A percentile compares a stretch with the other conserved stretches of the same genome.
These are phyloP conservation scores for Oxytorus armatus DNA, from an alignment of 2,888 invertebrate species.

Conservation along the genomic window DNA sequence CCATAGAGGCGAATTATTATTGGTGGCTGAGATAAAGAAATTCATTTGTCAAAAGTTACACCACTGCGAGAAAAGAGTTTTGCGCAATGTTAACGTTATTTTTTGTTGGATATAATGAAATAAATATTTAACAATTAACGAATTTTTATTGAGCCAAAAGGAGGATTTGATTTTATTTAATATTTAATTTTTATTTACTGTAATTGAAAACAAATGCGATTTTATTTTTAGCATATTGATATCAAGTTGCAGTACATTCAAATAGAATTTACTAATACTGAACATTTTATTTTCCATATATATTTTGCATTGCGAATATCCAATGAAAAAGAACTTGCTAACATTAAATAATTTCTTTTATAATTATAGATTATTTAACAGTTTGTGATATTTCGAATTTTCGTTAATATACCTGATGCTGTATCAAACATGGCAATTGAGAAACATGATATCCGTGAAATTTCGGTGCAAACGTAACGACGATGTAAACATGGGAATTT, in stretches of 20 bases:
- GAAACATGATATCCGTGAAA: slow-evolving; percentile 78
- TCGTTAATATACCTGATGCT: slow-evolving; percentile 79
- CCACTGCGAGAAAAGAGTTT: background rate
- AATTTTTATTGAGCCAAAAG: too few species aligned
- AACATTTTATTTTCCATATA: too few species aligned
- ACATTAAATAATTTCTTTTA: background rate
- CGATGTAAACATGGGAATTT: slow-evolving; percentile 76
- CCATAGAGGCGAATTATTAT: slow-evolving; percentile 79
- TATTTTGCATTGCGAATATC: background rate
- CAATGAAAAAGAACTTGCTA: background rate
- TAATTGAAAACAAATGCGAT: too few species aligned
- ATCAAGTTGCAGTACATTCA: too few species aligned
- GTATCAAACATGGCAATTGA: slow-evolving; percentile 80
- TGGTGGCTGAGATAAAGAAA: slow-evolving; percentile 76
- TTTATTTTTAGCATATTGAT: too few species aligned
- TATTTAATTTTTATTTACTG: too few species aligned
- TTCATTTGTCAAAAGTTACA: background rate
- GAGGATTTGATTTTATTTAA: too few species aligned
- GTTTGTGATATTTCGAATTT: background rate
- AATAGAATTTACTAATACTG: too few species aligned
- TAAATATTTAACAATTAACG: slow-evolving; percentile 2
- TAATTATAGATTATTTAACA: too few species aligned
- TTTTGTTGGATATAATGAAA: slow-evolving; percentile 17
- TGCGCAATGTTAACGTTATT: background rate
- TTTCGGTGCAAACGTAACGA: slow-evolving; percentile 78